Evolutionary conservation across 92 coral and sea anemone species (phyloP).

Genomic region (Umimayanthus kanabou): DNA sequence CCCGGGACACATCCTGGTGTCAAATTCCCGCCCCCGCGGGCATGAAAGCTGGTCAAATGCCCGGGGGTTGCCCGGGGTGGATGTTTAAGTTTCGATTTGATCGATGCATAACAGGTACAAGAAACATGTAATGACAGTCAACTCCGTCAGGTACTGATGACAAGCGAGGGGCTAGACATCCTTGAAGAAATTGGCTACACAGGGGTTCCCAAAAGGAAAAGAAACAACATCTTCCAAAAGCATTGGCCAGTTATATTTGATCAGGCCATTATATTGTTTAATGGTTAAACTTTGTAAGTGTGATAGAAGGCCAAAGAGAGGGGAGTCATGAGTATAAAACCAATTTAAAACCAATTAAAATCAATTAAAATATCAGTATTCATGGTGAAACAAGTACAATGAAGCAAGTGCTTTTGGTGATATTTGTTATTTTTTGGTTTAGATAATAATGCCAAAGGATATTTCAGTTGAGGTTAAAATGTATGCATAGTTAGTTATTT

Average conservation of each 20-base stretch:
- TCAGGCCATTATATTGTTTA: neutral
- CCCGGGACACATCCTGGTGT: no score
- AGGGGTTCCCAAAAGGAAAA: no score
- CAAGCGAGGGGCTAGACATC: no score
- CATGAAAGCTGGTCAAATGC: no score
- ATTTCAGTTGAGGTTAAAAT: conserved; percentile 3
- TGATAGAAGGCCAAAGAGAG: neutral
- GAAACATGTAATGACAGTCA: no score
- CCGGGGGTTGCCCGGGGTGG: no score
- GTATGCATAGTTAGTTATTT: no score
- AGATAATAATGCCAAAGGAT: conserved; percentile 1
- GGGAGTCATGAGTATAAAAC: neutral
- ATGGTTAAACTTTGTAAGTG: neutral
- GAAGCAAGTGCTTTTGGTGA: conserved; percentile 9
- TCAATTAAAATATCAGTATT: neutral
- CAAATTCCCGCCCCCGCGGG: no score
- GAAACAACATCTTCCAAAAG: no score
- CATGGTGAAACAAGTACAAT: neutral
- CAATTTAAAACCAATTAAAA: neutral
- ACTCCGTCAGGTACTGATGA: no score
- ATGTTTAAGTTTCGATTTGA: no score
- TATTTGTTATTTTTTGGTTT: neutral
- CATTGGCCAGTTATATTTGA: neutral
- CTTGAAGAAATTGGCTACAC: no score
- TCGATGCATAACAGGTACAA: neutral